A percentile compares a stretch with the other conserved stretches of the same genome.
phyloP scores from a whole-genome alignment of 2,888 invertebrate genomes.

The Calameuta pallipes region DNA sequence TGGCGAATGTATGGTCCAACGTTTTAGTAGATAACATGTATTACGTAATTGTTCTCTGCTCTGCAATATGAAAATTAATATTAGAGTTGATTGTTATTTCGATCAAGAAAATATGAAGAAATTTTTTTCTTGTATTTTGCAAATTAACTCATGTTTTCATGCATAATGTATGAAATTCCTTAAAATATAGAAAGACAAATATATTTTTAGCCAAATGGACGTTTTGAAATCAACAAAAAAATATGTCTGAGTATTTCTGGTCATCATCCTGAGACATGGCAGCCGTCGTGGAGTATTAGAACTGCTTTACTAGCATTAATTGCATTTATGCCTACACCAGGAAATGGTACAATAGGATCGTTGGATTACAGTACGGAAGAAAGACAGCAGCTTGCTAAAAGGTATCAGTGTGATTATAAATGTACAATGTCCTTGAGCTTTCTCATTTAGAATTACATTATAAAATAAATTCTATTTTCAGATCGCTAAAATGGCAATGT shows the following conservation, averaged over 20 bases:
- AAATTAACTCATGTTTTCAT: constrained; percentile 1
- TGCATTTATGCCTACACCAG: constrained; percentile 93
- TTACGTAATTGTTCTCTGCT: neutral
- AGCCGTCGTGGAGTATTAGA: constrained; percentile 96
- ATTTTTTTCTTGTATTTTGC: neutral
- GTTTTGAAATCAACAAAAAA: constrained; percentile 93
- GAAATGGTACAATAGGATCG: constrained; percentile 91
- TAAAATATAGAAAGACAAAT: neutral
- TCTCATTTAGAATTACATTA: too few species aligned
- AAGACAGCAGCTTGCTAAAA: constrained; percentile 81
- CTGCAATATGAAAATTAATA: neutral
- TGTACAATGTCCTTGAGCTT: too few species aligned
- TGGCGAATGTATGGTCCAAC: too few species aligned
- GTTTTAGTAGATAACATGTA: neutral
- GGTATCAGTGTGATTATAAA: constrained; percentile 65
- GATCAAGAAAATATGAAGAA: too few species aligned
- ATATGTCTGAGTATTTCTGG: constrained; percentile 96
- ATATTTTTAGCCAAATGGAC: constrained; percentile 82
- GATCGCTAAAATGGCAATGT: constrained; percentile 75
- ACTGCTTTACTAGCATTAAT: constrained; percentile 92
- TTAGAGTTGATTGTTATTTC: too few species aligned
- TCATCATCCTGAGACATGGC: constrained; percentile 98
- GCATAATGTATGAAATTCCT: too few species aligned
- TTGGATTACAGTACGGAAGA: constrained; percentile 90
- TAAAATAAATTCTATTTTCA: constrained; percentile 41